phyloP scores from a whole-genome alignment of 2,888 invertebrate genomes.

The Lasioglossum figueresi region DNA sequence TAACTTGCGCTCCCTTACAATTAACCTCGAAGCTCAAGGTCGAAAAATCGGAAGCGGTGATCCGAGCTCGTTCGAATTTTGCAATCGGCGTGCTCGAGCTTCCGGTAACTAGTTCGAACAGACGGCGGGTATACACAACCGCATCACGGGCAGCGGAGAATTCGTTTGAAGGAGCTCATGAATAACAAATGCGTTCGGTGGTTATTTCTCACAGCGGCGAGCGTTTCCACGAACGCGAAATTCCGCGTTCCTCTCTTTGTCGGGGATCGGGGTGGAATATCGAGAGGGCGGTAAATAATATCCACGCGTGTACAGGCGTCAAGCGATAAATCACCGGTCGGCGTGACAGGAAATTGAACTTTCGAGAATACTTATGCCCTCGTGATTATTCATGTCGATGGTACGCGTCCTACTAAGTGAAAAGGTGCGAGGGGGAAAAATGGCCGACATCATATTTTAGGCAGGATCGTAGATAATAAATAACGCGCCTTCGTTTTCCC shows the following conservation, averaged over 20 bases:
- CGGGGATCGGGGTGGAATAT: constrained; percentile 11
- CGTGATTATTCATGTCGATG: constrained; percentile 72
- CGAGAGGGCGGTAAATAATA: constrained; percentile 69
- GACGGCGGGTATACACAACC: neutral
- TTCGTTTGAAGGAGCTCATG: constrained; percentile 44
- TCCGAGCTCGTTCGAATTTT: neutral
- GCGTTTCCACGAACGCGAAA: constrained; percentile 53
- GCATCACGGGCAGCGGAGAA: constrained; percentile 4
- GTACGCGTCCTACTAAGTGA: constrained; percentile 56
- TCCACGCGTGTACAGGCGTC: constrained; percentile 65
- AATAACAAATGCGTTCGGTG: constrained; percentile 55
- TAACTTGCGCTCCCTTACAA: neutral
- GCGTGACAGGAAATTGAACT: constrained; percentile 72
- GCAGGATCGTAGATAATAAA: constrained; percentile 53
- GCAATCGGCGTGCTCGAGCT: constrained; percentile 5
- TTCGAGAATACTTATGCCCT: constrained; percentile 71
- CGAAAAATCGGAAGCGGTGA: neutral
- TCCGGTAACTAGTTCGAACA: constrained; percentile 9
- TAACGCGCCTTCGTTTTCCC: constrained; percentile 49
- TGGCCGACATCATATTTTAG: constrained; percentile 57
- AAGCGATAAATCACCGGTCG: constrained; percentile 66
- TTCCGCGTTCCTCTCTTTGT: constrained; percentile 22
- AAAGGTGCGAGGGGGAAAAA: constrained; percentile 41
- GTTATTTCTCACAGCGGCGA: constrained; percentile 60
- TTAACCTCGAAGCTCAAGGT: neutral